These are phyloP conservation scores for Zosterops borbonicus DNA, from an alignment of 2,113 vertebrate species.

Conservation along the genomic window DNA sequence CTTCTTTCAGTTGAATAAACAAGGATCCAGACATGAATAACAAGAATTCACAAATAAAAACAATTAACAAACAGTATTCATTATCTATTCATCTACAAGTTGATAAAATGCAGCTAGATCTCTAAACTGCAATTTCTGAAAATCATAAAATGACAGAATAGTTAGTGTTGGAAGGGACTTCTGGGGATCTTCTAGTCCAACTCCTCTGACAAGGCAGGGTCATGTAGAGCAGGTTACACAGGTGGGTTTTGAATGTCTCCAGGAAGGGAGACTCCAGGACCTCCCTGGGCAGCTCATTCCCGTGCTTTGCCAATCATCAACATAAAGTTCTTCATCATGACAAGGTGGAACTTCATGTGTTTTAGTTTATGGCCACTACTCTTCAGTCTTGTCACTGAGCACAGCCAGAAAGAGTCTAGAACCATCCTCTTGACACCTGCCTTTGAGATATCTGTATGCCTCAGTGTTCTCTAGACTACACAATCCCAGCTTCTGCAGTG, in stretches of 20 bases:
- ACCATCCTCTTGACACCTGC: background rate
- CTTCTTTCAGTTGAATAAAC: background rate
- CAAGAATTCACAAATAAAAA: background rate
- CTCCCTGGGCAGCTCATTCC: background rate
- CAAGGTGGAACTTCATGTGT: background rate
- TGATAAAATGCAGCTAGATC: background rate
- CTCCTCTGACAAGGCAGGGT: background rate
- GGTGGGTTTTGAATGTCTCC: background rate
- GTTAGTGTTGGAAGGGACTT: background rate
- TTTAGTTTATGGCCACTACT: background rate
- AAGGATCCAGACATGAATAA: background rate
- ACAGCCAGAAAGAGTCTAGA: background rate
- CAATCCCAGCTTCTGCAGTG: background rate
- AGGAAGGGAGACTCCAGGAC: rapidly evolving
- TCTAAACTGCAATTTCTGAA: background rate
- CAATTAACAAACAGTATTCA: background rate
- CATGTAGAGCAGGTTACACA: background rate
- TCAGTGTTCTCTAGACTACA: background rate
- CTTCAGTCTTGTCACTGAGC: background rate
- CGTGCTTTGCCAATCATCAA: background rate
- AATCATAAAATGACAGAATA: background rate
- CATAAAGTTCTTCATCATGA: background rate
- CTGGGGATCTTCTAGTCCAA: background rate
- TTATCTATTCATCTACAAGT: background rate
- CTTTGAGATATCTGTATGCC: background rate